A percentile compares a stretch with the other conserved stretches of the same genome.
These are phyloP conservation scores for Hypotaenidia okinawae DNA, from an alignment of 2,797 vertebrate species.

Conservation along the genomic window DNA sequence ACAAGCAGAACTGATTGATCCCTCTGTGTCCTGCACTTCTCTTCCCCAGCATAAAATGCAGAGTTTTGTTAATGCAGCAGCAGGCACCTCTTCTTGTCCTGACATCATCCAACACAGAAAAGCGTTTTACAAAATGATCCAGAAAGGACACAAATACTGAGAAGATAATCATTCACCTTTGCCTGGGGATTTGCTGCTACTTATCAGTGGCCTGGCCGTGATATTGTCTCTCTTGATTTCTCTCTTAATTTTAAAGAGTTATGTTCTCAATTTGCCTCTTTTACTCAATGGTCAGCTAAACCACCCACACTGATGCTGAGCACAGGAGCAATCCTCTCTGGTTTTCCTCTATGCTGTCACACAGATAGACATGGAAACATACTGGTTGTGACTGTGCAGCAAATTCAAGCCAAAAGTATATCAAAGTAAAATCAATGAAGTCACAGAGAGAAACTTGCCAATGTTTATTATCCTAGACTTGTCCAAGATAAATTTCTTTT, in stretches of 20 bases:
- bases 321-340: neutral
- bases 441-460: neutral
- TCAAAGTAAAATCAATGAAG: neutral
- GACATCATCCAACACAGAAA: neutral
- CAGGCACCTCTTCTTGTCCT: neutral
- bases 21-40: neutral
- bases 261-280: neutral
- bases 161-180: neutral
- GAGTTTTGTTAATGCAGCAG: neutral
- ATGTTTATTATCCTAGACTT: neutral
- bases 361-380: neutral
- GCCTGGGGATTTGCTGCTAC: neutral
- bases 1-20: neutral
- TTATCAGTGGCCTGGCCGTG: neutral
- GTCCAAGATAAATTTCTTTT: neutral
- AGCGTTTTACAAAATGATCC: neutral
- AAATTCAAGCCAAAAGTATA: neutral
- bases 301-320: neutral
- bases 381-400: neutral
- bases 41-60: neutral
- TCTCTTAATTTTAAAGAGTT: neutral
- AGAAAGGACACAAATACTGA: neutral
- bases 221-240: neutral
- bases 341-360: neutral
- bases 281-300: neutral